A percentile compares a stretch with the other conserved stretches of the same genome.
These are phyloP conservation scores for Cydia fagiglandana DNA, from an alignment of 1,140 invertebrate genomes.

Conservation along the genomic window DNA sequence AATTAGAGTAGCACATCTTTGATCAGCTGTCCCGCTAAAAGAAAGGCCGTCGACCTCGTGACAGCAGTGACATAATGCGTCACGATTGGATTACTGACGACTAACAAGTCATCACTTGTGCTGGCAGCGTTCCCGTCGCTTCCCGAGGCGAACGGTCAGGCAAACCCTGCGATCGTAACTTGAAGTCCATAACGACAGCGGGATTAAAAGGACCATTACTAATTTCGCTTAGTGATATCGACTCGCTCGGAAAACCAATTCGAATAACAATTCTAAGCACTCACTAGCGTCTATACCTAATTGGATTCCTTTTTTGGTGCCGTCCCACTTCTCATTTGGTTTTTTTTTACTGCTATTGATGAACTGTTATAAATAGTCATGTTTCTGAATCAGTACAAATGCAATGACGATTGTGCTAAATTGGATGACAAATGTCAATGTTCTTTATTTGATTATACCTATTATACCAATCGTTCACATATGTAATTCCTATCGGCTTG, in stretches of 20 bases:
- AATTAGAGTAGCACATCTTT: conserved; percentile 18
- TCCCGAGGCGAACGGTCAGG: not conserved
- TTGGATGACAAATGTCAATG: not conserved
- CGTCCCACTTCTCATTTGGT: conserved; percentile 12
- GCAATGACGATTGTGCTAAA: not conserved
- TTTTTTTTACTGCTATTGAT: not conserved
- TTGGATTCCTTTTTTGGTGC: conserved; percentile 26
- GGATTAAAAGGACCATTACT: not conserved
- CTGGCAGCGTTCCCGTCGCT: conserved; percentile 16
- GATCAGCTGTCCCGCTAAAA: conserved; percentile 40
- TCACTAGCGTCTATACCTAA: conserved; percentile 17
- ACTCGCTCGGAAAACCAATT: not conserved
- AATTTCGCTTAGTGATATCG: not conserved
- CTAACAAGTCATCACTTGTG: conserved; percentile 43
- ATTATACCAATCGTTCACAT: not conserved
- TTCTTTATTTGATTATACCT: conserved; percentile 1
- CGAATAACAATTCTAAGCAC: not conserved
- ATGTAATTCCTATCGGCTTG: no score
- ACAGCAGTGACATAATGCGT: conserved; percentile 44
- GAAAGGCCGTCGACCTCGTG: conserved; percentile 42
- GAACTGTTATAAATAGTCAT: not conserved
- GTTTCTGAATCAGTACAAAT: conserved; percentile 16
- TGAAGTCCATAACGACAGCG: not conserved
- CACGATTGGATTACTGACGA: conserved; percentile 49
- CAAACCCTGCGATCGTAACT: not conserved